Evolutionary conservation across 2,113 vertebrate species (phyloP).

Genomic region (Malurus melanocephalus): DNA sequence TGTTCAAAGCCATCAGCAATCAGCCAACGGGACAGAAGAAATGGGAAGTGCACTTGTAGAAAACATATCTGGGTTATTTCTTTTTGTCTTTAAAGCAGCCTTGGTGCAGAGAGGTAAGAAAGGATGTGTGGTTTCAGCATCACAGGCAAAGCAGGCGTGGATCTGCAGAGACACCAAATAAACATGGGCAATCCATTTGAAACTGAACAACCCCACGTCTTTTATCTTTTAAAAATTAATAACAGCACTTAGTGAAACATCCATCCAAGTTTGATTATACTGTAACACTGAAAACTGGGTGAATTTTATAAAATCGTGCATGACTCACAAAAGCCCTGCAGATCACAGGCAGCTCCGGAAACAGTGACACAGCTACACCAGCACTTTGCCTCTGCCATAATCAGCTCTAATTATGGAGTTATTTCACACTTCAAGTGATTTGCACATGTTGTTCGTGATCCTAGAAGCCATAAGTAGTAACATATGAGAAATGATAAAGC

Average conservation of each 20-base stretch:
- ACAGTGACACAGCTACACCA: neutral
- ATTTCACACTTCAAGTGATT: slow-evolving; percentile 48
- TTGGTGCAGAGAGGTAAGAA: neutral
- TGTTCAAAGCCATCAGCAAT: neutral
- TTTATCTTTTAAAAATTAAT: neutral
- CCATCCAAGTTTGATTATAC: neutral
- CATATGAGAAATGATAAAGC: neutral
- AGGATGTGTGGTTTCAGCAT: neutral
- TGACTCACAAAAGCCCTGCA: neutral
- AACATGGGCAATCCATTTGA: neutral
- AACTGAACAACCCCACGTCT: neutral
- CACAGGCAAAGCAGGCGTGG: neutral
- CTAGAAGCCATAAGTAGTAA: neutral
- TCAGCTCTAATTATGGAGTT: slow-evolving; percentile 41
- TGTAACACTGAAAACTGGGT: neutral
- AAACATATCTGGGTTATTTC: neutral
- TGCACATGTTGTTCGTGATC: slow-evolving; percentile 22
- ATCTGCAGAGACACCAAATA: neutral
- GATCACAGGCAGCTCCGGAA: neutral
- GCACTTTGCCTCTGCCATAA: neutral
- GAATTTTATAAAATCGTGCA: neutral
- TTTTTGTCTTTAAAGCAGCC: neutral
- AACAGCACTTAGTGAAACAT: neutral
- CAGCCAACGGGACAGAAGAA: neutral
- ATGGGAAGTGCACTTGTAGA: neutral